These are phyloP conservation scores for Dorcus parallelipipedus DNA, from an alignment of 2,888 invertebrate species.

Conservation along the genomic window DNA sequence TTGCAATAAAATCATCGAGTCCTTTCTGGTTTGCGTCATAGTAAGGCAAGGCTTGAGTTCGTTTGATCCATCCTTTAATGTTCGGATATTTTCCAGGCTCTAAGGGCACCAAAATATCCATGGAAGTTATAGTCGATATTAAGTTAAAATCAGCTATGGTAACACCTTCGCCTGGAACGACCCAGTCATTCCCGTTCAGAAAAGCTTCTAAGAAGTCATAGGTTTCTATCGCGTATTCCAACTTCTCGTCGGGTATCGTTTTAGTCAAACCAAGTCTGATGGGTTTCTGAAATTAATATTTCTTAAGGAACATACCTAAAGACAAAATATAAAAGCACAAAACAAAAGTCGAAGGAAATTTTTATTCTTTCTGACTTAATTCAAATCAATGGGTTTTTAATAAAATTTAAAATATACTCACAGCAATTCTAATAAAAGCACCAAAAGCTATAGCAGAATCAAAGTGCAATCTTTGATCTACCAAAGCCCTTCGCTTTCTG, in stretches of 20 bases:
- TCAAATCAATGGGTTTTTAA: too few relatives aligned
- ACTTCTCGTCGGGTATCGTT: slow-evolving; percentile 9
- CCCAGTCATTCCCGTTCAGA: slow-evolving; percentile 49
- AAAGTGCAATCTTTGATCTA: slow-evolving; percentile 56
- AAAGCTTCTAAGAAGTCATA: slow-evolving; percentile 51
- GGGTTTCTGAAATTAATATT: slow-evolving; percentile 45
- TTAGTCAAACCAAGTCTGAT: slow-evolving; percentile 11
- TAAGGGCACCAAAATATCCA: slow-evolving; percentile 38
- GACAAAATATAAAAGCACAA: too few relatives aligned
- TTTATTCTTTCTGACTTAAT: too few relatives aligned
- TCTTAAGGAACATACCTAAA: too few relatives aligned
- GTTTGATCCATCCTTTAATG: slow-evolving; percentile 36
- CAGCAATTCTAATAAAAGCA: slow-evolving; percentile 46
- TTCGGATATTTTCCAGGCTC: slow-evolving; percentile 38
- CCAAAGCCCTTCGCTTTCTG: slow-evolving; percentile 49
- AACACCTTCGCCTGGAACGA: slow-evolving; percentile 50
- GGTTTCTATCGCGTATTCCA: slow-evolving; percentile 37
- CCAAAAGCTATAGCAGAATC: slow-evolving; percentile 54
- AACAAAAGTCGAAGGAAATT: too few relatives aligned
- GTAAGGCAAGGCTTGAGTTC: slow-evolving; percentile 34
- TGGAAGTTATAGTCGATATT: slow-evolving; percentile 40
- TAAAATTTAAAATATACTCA: slow-evolving; percentile 35
- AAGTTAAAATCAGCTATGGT: slow-evolving; percentile 56
- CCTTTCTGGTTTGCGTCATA: slow-evolving; percentile 20
- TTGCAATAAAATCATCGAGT: slow-evolving; percentile 18